Conservation (phyloP, 2,888 invertebrate species). For the Lycocerus yunnanus region DNA sequence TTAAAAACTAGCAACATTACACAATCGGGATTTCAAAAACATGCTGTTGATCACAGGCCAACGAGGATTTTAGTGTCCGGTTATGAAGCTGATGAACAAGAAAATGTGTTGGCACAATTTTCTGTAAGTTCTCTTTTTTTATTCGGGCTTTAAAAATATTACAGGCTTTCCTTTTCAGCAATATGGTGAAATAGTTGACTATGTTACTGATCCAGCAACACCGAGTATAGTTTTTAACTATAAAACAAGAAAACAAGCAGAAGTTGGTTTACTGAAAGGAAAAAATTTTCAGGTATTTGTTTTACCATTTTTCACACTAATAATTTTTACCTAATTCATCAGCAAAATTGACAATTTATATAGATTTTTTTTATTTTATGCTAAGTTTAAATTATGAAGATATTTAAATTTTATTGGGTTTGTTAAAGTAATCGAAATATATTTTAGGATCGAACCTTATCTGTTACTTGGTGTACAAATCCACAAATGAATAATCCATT, state of each 20-base stretch:
- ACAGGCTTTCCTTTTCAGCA: constrained; percentile 59
- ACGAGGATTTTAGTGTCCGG: constrained; percentile 85
- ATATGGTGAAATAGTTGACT: constrained; percentile 87
- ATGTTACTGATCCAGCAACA: constrained; percentile 71
- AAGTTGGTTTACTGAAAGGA: constrained; percentile 76
- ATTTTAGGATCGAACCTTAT: constrained; percentile 52
- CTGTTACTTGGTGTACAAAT: constrained; percentile 53
- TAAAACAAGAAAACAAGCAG: constrained; percentile 77
- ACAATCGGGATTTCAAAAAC: constrained; percentile 56
- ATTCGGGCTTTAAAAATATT: neutral
- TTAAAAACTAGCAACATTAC: constrained; percentile 45
- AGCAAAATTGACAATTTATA: too few relatives aligned
- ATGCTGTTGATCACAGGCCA: constrained; percentile 82
- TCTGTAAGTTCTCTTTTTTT: constrained; percentile 63
- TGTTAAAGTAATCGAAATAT: too few relatives aligned
- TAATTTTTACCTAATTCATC: too few relatives aligned
- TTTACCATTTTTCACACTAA: constrained; percentile 50
- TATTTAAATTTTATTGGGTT: too few relatives aligned
- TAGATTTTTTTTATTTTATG: too few relatives aligned
- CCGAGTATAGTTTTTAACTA: constrained; percentile 79
- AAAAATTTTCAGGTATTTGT: constrained; percentile 71
- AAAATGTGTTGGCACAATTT: constrained; percentile 80
- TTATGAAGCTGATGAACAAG: constrained; percentile 82
- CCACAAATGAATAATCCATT: constrained; percentile 45
- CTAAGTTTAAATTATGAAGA: too few relatives aligned